Evolutionary conservation across 2,113 vertebrate species (phyloP).

Genomic region (Gavialis gangeticus): DNA sequence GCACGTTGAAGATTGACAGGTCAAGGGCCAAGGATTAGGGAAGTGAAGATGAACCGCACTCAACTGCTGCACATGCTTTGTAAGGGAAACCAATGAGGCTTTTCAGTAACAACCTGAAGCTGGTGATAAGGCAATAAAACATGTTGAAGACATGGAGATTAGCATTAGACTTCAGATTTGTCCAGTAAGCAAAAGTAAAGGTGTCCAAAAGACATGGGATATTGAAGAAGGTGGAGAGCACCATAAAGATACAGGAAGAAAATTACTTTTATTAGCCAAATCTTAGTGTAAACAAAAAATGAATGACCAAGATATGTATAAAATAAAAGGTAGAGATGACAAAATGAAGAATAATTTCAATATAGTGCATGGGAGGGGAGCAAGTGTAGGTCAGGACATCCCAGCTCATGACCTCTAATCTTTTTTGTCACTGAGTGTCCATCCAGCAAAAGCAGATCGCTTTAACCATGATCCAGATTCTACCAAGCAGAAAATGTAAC

Average conservation of each 20-base stretch:
- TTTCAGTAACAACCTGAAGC: neutral
- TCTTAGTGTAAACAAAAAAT: neutral
- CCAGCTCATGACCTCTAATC: neutral
- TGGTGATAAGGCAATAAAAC: neutral
- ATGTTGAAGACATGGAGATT: neutral
- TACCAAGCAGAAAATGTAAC: neutral
- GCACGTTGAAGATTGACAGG: neutral
- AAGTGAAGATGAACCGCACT: neutral
- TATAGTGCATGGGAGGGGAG: neutral
- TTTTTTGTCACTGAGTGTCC: slow-evolving; percentile 14
- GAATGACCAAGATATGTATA: neutral
- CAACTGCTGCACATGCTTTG: neutral
- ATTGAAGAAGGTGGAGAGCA: slow-evolving; percentile 9
- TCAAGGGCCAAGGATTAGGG: neutral
- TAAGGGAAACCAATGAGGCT: neutral
- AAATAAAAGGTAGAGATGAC: neutral
- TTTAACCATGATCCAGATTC: neutral
- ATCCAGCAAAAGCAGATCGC: accelerated
- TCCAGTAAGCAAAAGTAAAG: neutral
- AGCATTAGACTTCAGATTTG: slow-evolving; percentile 16
- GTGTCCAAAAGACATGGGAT: neutral
- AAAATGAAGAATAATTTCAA: slow-evolving; percentile 33
- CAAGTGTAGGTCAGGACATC: neutral
- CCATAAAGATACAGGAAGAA: neutral
- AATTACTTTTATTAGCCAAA: slow-evolving; percentile 50